Conservation (phyloP, 2,888 invertebrate species). For the Cordilura impudica region DNA sequence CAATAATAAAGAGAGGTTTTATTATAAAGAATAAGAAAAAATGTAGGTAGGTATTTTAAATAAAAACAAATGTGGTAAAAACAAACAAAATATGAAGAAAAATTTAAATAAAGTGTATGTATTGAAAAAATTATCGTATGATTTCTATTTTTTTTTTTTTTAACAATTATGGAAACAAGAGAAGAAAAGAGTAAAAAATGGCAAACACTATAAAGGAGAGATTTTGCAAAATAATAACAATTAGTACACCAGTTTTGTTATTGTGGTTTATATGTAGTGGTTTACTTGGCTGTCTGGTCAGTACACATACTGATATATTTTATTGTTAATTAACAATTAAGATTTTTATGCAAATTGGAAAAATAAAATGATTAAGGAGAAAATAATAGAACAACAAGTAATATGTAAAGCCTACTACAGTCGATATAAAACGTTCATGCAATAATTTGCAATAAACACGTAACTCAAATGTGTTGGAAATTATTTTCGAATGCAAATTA, state of each 20-base stretch:
- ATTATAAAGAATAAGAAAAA: slow-evolving; percentile 6
- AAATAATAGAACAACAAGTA: too few species aligned
- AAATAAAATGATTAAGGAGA: not conserved
- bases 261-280: not conserved
- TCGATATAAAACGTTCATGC: not conserved
- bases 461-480: too few species aligned
- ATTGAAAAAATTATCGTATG: slow-evolving; percentile 33
- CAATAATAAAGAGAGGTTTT: not conserved
- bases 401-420: not conserved
- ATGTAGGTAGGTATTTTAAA: not conserved
- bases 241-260: not conserved
- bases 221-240: not conserved
- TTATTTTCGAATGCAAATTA: too few species aligned
- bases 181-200: not conserved
- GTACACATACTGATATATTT: not conserved
- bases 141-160: slow-evolving; percentile 26
- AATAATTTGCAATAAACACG: not conserved
- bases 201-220: too few species aligned
- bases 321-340: not conserved
- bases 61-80: slow-evolving; percentile 23
- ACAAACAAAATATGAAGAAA: not conserved
- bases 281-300: not conserved
- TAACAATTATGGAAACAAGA: not conserved
- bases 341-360: not conserved
- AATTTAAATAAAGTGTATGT: slow-evolving; percentile 3